These are phyloP conservation scores for Pristis pectinata DNA, from an alignment of 2,797 vertebrate species.

Conservation along the genomic window DNA sequence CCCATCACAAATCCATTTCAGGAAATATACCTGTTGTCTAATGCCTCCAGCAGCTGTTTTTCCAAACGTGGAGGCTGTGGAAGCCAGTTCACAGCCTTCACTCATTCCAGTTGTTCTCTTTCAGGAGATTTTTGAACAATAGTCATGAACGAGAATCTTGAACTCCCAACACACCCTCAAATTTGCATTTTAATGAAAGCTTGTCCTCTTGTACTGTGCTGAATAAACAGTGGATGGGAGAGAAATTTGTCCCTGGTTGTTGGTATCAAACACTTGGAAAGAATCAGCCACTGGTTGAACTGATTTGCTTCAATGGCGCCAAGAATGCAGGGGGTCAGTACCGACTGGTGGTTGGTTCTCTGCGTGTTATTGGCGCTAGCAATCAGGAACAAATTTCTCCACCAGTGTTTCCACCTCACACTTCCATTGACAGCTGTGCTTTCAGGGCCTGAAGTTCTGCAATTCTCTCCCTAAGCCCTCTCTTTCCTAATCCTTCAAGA, in stretches of 20 bases:
- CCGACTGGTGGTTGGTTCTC: no score
- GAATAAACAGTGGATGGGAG: no score
- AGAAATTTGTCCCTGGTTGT: no score
- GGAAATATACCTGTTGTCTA: not conserved
- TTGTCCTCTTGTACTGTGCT: no score
- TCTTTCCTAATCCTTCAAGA: not conserved
- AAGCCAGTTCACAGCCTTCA: not conserved
- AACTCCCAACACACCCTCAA: not conserved
- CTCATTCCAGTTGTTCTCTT: not conserved
- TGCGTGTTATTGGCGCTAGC: no score
- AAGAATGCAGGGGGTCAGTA: no score
- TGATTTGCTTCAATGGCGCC: no score
- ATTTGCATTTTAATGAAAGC: no score
- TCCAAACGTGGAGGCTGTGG: not conserved
- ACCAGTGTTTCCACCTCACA: not conserved
- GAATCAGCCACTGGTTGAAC: no score
- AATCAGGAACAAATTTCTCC: no score
- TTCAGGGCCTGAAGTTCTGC: not conserved
- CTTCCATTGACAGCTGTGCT: not conserved
- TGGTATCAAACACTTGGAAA: no score
- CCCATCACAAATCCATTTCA: not conserved
- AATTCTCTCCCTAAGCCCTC: not conserved
- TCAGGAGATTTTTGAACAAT: not conserved
- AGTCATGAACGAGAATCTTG: not conserved
- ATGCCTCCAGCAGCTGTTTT: not conserved